A percentile compares a stretch with the other conserved stretches of the same genome.
Conservation (phyloP, 2,888 invertebrate genomes). For the Tetropium fuscum region DNA sequence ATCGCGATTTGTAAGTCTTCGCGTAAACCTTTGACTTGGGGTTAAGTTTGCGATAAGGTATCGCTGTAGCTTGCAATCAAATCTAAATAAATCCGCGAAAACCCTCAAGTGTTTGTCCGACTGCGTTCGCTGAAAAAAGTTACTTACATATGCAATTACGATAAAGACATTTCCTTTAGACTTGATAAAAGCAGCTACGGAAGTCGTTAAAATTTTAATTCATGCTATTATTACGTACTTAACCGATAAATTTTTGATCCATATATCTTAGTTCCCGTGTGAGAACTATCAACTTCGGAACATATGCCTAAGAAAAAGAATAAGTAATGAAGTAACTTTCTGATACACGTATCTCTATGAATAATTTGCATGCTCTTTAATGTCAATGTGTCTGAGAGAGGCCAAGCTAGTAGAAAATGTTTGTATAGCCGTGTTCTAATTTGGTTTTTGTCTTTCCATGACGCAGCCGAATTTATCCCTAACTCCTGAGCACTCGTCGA, state of each 20-base stretch:
- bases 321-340: slow-evolving; percentile 49
- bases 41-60: slow-evolving; percentile 59
- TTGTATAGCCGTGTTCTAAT: neutral
- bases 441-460: slow-evolving; percentile 40
- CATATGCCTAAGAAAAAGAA: slow-evolving; percentile 54
- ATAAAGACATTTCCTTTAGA: slow-evolving; percentile 19
- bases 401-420: too few species aligned
- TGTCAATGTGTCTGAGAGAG: too few species aligned
- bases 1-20: slow-evolving; percentile 52
- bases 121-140: slow-evolving; percentile 32
- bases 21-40: slow-evolving; percentile 51
- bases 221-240: slow-evolving; percentile 28
- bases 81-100: slow-evolving; percentile 47
- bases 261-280: slow-evolving; percentile 29
- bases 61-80: slow-evolving; percentile 48
- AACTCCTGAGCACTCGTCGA: slow-evolving; percentile 92
- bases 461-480: slow-evolving; percentile 73
- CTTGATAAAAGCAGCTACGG: slow-evolving; percentile 21
- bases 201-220: slow-evolving; percentile 23
- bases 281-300: slow-evolving; percentile 22
- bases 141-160: slow-evolving; percentile 17
- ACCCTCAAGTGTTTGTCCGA: slow-evolving; percentile 39
- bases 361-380: slow-evolving; percentile 39
- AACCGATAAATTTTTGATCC: slow-evolving; percentile 29
- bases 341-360: slow-evolving; percentile 40